These are phyloP conservation scores for Anser cygnoides DNA, from an alignment of 2,113 vertebrate species.

Conservation along the genomic window DNA sequence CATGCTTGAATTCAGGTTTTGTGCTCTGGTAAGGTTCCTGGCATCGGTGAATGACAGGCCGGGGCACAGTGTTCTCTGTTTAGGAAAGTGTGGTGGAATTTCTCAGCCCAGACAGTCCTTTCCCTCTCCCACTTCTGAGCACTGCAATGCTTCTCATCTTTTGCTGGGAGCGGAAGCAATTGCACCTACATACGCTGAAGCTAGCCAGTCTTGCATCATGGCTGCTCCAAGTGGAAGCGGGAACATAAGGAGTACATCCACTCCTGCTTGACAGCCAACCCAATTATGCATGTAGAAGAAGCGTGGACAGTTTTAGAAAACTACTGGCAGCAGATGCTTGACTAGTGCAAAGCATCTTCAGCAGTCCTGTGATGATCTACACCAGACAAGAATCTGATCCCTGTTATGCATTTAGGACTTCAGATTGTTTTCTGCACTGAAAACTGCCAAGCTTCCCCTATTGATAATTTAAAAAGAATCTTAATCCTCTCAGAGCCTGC, in stretches of 20 bases:
- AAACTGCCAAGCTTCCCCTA: not conserved
- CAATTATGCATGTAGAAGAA: not conserved
- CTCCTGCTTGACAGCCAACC: not conserved
- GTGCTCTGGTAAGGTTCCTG: not conserved
- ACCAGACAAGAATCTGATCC: not conserved
- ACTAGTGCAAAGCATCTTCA: not conserved
- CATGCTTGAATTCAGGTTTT: not conserved
- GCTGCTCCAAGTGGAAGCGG: not conserved
- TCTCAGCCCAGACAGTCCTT: not conserved
- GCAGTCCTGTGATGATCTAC: fast-evolving
- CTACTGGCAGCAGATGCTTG: not conserved
- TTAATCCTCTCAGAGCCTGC: not conserved
- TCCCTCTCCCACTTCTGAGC: not conserved
- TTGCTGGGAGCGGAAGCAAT: fast-evolving
- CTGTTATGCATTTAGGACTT: not conserved
- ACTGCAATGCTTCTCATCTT: not conserved
- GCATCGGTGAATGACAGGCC: fast-evolving
- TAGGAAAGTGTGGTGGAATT: not conserved
- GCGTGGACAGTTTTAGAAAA: not conserved
- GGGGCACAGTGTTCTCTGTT: not conserved
- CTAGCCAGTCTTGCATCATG: fast-evolving
- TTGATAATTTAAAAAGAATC: not conserved
- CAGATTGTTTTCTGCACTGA: not conserved
- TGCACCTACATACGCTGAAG: fast-evolving
- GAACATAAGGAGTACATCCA: not conserved